Conservation (phyloP, 2,113 vertebrate species). For the Maccullochella peelii region DNA sequence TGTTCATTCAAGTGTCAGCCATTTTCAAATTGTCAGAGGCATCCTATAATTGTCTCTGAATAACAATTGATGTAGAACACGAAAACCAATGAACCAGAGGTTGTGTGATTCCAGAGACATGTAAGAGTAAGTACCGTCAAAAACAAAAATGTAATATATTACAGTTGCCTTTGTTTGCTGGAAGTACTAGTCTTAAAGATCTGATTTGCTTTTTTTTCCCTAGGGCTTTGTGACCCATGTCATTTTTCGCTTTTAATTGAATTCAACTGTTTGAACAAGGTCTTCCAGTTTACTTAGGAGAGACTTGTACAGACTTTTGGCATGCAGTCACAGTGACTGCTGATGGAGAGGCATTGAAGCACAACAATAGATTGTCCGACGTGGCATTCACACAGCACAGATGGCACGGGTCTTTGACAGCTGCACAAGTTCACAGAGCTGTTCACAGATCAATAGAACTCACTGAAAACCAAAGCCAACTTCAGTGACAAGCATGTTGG, state of each 20-base stretch:
- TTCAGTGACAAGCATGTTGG: neutral
- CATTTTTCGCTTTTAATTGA: neutral
- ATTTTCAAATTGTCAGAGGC: no score
- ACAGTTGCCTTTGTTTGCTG: neutral
- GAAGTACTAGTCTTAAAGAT: neutral
- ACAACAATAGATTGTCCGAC: slow-evolving; percentile 25
- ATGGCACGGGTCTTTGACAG: slow-evolving; percentile 38
- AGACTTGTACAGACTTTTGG: slow-evolving; percentile 9
- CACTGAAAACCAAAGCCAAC: neutral
- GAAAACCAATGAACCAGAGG: no score
- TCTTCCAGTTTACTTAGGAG: slow-evolving; percentile 2
- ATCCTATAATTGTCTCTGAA: no score
- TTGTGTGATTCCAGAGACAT: no score
- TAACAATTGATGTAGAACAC: no score
- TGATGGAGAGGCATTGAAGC: slow-evolving; percentile 15
- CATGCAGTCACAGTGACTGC: slow-evolving; percentile 16
- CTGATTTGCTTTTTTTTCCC: neutral
- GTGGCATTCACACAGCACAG: slow-evolving; percentile 34
- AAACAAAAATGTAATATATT: neutral
- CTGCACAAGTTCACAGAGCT: slow-evolving; percentile 3
- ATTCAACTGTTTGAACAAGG: neutral
- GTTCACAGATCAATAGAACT: slow-evolving; percentile 15
- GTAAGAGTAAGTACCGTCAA: neutral
- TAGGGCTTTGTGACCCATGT: neutral
- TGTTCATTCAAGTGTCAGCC: no score